A percentile compares a stretch with the other conserved stretches of the same genome.
Evolutionary conservation across 2,797 vertebrate species (phyloP).

Genomic region (Rhynchotus rufescens): DNA sequence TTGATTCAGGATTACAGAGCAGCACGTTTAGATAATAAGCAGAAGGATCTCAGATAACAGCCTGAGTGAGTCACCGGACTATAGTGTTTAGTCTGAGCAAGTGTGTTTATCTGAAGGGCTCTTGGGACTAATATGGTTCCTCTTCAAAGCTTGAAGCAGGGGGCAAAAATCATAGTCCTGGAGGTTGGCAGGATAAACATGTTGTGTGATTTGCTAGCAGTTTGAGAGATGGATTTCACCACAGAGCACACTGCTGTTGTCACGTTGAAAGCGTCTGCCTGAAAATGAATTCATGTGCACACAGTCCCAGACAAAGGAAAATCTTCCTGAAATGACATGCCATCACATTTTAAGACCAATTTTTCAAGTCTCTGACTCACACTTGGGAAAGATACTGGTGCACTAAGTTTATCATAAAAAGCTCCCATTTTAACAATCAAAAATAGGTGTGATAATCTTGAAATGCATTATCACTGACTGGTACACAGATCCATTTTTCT

Average conservation of each 20-base stretch:
- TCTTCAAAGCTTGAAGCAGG: constrained; percentile 63
- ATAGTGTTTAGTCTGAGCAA: constrained; percentile 45
- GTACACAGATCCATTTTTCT: background rate
- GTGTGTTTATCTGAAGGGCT: constrained; percentile 58
- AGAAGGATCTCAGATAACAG: constrained; percentile 52
- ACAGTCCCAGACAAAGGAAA: constrained; percentile 53
- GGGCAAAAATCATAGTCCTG: constrained; percentile 44
- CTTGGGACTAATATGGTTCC: constrained; percentile 46
- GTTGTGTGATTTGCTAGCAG: constrained; percentile 63
- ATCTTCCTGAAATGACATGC: constrained; percentile 34
- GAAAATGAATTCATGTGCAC: constrained; percentile 46
- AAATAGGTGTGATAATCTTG: constrained; percentile 20
- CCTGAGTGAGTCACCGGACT: constrained; percentile 26
- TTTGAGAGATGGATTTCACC: constrained; percentile 53
- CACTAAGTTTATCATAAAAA: constrained; percentile 38
- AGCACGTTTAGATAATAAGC: constrained; percentile 55
- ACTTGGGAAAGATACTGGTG: constrained; percentile 44
- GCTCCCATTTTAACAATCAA: background rate
- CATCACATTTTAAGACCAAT: constrained; percentile 41
- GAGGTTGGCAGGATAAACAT: constrained; percentile 52
- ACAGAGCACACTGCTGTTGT: background rate
- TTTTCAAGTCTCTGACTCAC: constrained; percentile 42
- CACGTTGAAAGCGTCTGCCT: constrained; percentile 54
- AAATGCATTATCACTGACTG: background rate
- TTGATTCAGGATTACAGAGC: constrained; percentile 60